Evolutionary conservation across 2,797 vertebrate species (phyloP).

Genomic region (Neostethus bicornis): DNA sequence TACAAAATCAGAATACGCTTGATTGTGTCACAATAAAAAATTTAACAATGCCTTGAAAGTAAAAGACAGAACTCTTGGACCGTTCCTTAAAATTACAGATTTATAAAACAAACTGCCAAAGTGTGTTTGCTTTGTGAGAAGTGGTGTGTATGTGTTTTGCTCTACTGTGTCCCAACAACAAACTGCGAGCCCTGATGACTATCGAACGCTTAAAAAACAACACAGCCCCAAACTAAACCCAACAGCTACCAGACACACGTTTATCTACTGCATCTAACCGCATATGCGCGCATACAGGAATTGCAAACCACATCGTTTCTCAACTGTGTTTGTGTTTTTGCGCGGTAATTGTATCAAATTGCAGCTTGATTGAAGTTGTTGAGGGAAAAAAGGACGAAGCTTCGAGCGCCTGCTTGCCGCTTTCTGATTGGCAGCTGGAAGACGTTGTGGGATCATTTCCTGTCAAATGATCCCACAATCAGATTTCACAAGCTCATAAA

Average conservation of each 20-base stretch:
- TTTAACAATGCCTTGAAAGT: neutral
- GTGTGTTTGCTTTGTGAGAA: conserved; percentile 29
- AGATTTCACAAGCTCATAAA: conserved; percentile 68
- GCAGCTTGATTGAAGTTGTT: conserved; percentile 62
- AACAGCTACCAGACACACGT: conserved; percentile 60
- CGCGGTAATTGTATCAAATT: conserved; percentile 68
- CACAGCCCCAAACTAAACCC: conserved; percentile 62
- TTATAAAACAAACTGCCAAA: neutral
- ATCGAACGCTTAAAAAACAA: conserved; percentile 65
- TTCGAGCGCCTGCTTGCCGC: conserved; percentile 52
- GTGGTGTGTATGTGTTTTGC: conserved; percentile 26
- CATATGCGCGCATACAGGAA: conserved; percentile 25
- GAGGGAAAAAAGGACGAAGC: conserved; percentile 32
- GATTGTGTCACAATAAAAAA: conserved; percentile 4
- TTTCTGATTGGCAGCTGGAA: conserved; percentile 70
- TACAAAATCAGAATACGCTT: neutral
- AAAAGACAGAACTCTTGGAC: conserved; percentile 12
- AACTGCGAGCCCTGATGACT: conserved; percentile 49
- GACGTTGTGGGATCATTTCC: conserved; percentile 58
- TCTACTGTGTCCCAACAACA: conserved; percentile 30
- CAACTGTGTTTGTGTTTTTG: conserved; percentile 57
- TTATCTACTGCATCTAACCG: conserved; percentile 65
- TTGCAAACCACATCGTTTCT: conserved; percentile 60
- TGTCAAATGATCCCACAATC: conserved; percentile 28
- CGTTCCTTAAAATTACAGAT: conserved; percentile 24